These are phyloP conservation scores for Paraplagusia blochii DNA, from an alignment of 2,113 vertebrate genomes.

Conservation along the genomic window DNA sequence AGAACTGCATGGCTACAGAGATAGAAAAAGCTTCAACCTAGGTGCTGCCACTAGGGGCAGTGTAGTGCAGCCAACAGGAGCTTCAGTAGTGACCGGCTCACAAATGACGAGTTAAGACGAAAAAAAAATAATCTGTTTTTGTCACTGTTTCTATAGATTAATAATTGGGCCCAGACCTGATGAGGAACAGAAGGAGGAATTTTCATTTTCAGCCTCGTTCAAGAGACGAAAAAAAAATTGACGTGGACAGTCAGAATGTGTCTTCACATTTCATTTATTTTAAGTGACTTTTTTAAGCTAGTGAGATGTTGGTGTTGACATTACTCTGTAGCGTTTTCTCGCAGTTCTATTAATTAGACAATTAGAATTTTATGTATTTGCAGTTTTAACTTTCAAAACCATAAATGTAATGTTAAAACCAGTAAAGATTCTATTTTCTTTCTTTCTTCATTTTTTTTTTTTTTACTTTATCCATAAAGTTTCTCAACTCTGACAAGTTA, in stretches of 20 bases:
- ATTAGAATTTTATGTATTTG: no score
- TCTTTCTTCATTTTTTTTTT: no score
- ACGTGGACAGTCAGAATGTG: background rate
- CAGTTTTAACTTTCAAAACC: no score
- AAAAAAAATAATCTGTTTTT: slow-evolving; percentile 45
- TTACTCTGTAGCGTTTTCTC: background rate
- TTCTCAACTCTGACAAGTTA: no score
- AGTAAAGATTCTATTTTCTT: no score
- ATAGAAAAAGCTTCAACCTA: background rate
- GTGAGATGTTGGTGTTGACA: slow-evolving; percentile 7
- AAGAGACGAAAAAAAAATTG: slow-evolving; percentile 25
- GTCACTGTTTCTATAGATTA: slow-evolving; percentile 73
- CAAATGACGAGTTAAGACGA: background rate
- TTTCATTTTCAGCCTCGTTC: slow-evolving; percentile 26
- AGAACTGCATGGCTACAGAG: slow-evolving; percentile 3
- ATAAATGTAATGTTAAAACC: no score
- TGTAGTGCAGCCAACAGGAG: slow-evolving; percentile 6
- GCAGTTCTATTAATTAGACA: no score
- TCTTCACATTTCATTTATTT: no score
- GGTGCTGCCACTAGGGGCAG: background rate
- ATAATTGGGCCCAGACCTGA: slow-evolving; percentile 62
- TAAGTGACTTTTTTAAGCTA: no score
- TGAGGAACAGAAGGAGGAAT: slow-evolving; percentile 54
- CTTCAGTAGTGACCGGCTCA: slow-evolving; percentile 2
- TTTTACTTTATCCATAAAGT: no score